phyloP scores from a whole-genome alignment of 2,888 invertebrate genomes.

The Cabera pusaria region DNA sequence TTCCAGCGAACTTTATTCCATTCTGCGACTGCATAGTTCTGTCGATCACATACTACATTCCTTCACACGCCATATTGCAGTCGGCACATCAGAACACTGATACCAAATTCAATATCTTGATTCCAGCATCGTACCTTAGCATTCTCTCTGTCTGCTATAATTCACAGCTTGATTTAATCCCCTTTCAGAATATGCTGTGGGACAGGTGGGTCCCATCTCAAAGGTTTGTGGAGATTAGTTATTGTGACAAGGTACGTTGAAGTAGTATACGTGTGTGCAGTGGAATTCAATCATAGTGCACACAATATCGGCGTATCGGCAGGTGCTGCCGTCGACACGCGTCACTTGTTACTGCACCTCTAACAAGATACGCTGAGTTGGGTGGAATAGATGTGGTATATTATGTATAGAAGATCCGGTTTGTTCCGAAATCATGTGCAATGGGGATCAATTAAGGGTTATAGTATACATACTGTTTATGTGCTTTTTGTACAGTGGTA shows the following conservation, averaged over 20 bases:
- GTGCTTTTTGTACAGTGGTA: too few relatives aligned
- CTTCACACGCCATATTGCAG: too few relatives aligned
- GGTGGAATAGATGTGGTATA: conserved; percentile 6
- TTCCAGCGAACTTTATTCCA: too few relatives aligned
- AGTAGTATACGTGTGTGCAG: conserved; percentile 6
- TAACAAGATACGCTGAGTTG: conserved; percentile 54
- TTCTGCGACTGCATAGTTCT: too few relatives aligned
- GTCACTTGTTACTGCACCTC: conserved; percentile 64
- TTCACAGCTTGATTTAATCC: not conserved
- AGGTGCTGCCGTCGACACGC: conserved; percentile 55
- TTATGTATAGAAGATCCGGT: too few relatives aligned
- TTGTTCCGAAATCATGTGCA: too few relatives aligned
- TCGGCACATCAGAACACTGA: conserved; percentile 2
- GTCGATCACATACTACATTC: too few relatives aligned
- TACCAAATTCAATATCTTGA: conserved; percentile 7
- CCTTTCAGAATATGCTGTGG: conserved; percentile 1
- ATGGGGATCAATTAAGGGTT: too few relatives aligned
- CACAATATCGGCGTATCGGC: conserved; percentile 35
- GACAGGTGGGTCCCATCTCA: conserved; percentile 1
- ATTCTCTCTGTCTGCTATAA: not conserved
- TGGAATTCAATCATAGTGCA: conserved; percentile 33
- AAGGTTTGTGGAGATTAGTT: not conserved
- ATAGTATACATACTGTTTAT: too few relatives aligned
- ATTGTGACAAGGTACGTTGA: conserved; percentile 2
- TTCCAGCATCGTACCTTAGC: not conserved